Base-by-base conservation (phyloP, 23 tunicate genomes). In the Ascidia mentula region DNA sequence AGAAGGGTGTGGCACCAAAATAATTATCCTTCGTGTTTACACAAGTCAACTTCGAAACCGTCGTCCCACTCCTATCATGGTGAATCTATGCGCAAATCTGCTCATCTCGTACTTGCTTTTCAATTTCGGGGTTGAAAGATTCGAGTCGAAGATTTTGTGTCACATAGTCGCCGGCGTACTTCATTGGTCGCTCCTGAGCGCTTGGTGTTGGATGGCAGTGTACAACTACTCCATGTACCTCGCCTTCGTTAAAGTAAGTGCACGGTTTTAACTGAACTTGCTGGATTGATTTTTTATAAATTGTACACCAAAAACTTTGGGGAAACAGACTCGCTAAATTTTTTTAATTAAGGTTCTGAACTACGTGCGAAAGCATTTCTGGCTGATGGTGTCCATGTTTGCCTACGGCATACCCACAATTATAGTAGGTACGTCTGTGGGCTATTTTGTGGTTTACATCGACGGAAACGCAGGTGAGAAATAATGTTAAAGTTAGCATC, bases 11-110 rank as follows among this genome's bases (percentile, higher is more conserved):
- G n/a, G n/a, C n/a, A n/a, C n/a, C n/a, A n/a, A n/a, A n/a, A n/a
- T n/a, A n/a, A n/a, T n/a, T n/a, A n/a, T n/a, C n/a, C n/a, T n/a
- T n/a, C n/a, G n/a, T n/a, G n/a, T n/a, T n/a, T n/a, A n/a, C n/a
- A n/a, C n/a, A n/a, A 53, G 65, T 53, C 65, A 53, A 53, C 65
- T 53, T 53, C 65, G 65, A 6, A 53, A 53, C 65, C 65, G 65
- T 5, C 65, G 65, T 5, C 65, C 65, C 4, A 53, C 65, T 3
- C 65, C 65, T 20, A 53, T 53, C 65, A 53, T 53, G 65, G 65
- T 53, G 2, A 53, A 53, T 28, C 65, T 53, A 28, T 53, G 65
- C 24, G 1, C 28, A 26, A 53, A 53, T 9, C 65, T 53, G 2
- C 65, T 53, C 65, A 53, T 53, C 65, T 20, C 65, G 28, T 53